Conservation (phyloP, 1,140 invertebrate species). For the Pygmarrhopalites habei region DNA sequence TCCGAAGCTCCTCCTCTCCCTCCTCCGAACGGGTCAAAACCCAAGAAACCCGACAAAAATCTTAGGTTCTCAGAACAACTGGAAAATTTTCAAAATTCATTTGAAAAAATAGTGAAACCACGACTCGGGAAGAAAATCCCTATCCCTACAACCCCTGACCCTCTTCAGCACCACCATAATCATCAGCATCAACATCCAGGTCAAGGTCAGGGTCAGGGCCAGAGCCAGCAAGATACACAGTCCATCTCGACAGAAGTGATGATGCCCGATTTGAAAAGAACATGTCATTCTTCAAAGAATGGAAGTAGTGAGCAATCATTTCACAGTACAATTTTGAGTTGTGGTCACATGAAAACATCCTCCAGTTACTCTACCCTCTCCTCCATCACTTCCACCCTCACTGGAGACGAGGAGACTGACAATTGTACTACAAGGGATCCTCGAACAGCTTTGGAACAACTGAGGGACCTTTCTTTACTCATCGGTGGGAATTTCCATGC, state of each 20-base stretch:
- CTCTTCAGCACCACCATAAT: neutral
- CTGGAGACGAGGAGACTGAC: conserved; percentile 16
- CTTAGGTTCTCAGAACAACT: conserved; percentile 18
- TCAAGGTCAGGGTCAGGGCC: too few relatives aligned
- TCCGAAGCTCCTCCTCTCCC: conserved; percentile 19
- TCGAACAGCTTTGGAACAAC: conserved; percentile 29
- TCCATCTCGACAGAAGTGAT: neutral
- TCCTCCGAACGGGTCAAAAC: conserved; percentile 5
- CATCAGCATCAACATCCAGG: too few relatives aligned
- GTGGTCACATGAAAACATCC: conserved; percentile 30
- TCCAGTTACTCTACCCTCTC: conserved; percentile 36
- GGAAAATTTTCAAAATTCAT: conserved; percentile 4
- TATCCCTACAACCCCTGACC: neutral
- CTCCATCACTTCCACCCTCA: conserved; percentile 27
- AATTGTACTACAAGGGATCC: conserved; percentile 12
- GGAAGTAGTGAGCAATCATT: neutral
- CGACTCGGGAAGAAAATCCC: neutral
- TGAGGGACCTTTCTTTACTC: conserved; percentile 30
- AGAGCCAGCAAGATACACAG: neutral
- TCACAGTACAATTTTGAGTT: conserved; percentile 20
- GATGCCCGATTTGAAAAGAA: too few relatives aligned
- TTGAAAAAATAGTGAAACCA: neutral
- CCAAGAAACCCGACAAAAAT: conserved; percentile 13
- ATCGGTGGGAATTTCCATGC: conserved; percentile 33
- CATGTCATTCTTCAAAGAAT: too few relatives aligned